A percentile compares a stretch with the other conserved stretches of the same genome.
These are phyloP conservation scores for Nymphalis c-album DNA, from an alignment of 2,888 invertebrate genomes.

Conservation along the genomic window DNA sequence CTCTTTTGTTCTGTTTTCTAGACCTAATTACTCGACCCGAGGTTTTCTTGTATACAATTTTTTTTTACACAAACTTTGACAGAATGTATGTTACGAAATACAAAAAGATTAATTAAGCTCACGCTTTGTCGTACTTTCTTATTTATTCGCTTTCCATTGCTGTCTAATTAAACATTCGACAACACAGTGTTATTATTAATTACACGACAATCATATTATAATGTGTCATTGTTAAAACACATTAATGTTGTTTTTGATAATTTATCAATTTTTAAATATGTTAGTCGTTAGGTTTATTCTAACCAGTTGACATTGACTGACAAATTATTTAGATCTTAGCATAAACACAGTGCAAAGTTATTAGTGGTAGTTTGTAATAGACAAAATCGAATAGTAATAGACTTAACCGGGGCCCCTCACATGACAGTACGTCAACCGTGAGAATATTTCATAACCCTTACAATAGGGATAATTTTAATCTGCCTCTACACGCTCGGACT, in stretches of 20 bases:
- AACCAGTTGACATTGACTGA: conserved; percentile 10
- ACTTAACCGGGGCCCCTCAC: conserved; percentile 48
- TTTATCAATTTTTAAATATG: neutral
- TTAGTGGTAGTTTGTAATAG: conserved; percentile 33
- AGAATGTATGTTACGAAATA: neutral
- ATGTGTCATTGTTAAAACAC: neutral
- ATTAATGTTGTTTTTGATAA: neutral
- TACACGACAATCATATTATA: neutral
- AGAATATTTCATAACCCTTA: conserved; percentile 68
- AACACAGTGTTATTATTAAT: neutral
- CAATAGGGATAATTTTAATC: conserved; percentile 68
- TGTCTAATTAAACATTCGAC: neutral
- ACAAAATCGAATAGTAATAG: conserved; percentile 41
- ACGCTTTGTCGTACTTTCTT: too few relatives aligned
- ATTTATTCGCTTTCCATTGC: too few relatives aligned
- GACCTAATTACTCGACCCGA: neutral
- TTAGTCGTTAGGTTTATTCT: neutral
- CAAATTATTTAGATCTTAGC: conserved; percentile 14
- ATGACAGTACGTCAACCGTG: conserved; percentile 65
- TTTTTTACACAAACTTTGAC: neutral
- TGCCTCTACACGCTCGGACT: conserved; percentile 63
- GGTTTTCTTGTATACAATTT: neutral
- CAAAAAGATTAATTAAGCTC: neutral
- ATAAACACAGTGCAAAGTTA: conserved; percentile 31
- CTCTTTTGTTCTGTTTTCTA: conserved; percentile 19